phyloP scores from a whole-genome alignment of 1,140 invertebrate genomes.

The Harlomillsia oculata region DNA sequence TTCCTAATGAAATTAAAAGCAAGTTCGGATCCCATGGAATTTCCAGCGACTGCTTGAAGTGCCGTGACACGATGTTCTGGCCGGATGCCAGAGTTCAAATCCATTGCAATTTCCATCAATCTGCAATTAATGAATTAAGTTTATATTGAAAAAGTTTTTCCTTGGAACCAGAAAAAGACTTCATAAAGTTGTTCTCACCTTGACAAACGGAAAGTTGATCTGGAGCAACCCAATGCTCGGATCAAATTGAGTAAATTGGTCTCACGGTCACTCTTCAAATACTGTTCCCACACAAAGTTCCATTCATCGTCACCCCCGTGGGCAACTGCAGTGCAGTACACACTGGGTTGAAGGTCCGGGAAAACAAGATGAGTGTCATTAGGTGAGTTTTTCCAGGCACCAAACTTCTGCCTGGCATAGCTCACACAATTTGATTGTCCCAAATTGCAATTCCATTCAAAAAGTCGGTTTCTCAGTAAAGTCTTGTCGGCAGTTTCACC shows the following conservation, averaged over 20 bases:
- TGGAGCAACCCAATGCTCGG: conserved; percentile 19
- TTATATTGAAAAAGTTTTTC: background rate
- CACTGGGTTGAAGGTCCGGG: conserved; percentile 35
- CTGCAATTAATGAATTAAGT: background rate
- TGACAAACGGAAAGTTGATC: conserved; percentile 5
- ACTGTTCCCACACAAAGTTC: conserved; percentile 66
- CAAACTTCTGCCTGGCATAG: background rate
- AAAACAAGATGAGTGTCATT: background rate
- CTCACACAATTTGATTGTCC: background rate
- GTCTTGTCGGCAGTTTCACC: conserved; percentile 6
- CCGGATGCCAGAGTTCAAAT: conserved; percentile 11
- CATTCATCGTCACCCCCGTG: conserved; percentile 63
- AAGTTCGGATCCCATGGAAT: conserved; percentile 17
- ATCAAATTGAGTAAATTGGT: conserved; percentile 12
- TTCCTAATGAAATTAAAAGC: conserved; percentile 18
- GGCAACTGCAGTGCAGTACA: conserved; percentile 67
- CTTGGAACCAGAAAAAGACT: background rate
- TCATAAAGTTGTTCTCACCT: background rate
- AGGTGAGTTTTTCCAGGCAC: conserved; percentile 3
- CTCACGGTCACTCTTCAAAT: conserved; percentile 37
- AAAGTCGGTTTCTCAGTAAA: conserved; percentile 16
- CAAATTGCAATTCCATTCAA: conserved; percentile 28
- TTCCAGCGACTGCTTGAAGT: conserved; percentile 29
- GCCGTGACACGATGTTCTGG: conserved; percentile 3
- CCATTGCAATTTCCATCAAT: conserved; percentile 19